Evolutionary conservation across 2,113 vertebrate species (phyloP).

Genomic region (Proterorhinus semilunaris): DNA sequence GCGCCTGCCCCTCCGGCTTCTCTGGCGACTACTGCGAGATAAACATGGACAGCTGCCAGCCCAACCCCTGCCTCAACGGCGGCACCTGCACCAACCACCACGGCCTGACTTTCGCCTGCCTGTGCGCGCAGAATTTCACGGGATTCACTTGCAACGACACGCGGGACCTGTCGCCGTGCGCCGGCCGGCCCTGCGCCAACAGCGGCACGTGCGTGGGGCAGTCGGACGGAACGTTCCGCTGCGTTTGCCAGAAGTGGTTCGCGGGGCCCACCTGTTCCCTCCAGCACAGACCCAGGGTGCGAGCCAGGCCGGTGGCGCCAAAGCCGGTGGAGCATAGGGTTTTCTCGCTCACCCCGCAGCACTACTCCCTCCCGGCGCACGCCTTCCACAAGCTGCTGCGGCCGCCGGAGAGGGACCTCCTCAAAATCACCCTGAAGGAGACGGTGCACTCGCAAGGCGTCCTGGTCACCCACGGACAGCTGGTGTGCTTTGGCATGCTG

Average conservation of each 20-base stretch:
- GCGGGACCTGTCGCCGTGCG: slow-evolving; percentile 64
- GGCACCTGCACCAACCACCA: slow-evolving; percentile 82
- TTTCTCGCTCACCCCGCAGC: slow-evolving; percentile 60
- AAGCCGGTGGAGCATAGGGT: slow-evolving; percentile 61
- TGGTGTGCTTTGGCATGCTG: slow-evolving; percentile 90
- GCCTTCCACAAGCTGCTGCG: slow-evolving; percentile 80
- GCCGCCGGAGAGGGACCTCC: slow-evolving; percentile 78
- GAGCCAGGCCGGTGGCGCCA: slow-evolving; percentile 38
- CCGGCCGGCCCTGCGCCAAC: slow-evolving; percentile 79
- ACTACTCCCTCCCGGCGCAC: slow-evolving; percentile 77
- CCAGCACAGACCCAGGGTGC: slow-evolving; percentile 50
- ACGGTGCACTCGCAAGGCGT: slow-evolving; percentile 77
- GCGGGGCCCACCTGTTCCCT: slow-evolving; percentile 78
- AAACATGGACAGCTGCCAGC: slow-evolving; percentile 78
- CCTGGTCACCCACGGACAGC: slow-evolving; percentile 86
- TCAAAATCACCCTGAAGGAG: slow-evolving; percentile 91
- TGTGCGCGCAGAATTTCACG: slow-evolving; percentile 79
- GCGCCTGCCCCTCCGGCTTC: slow-evolving; percentile 85
- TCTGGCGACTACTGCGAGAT: slow-evolving; percentile 88
- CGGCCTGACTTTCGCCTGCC: slow-evolving; percentile 80
- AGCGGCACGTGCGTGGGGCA: slow-evolving; percentile 80
- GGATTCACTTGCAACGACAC: slow-evolving; percentile 83
- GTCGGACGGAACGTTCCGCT: slow-evolving; percentile 78
- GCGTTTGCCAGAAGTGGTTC: slow-evolving; percentile 81
- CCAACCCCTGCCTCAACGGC: slow-evolving; percentile 86